Evolutionary conservation across 2,113 vertebrate genomes (phyloP).

Genomic region (Synchiropus splendidus): DNA sequence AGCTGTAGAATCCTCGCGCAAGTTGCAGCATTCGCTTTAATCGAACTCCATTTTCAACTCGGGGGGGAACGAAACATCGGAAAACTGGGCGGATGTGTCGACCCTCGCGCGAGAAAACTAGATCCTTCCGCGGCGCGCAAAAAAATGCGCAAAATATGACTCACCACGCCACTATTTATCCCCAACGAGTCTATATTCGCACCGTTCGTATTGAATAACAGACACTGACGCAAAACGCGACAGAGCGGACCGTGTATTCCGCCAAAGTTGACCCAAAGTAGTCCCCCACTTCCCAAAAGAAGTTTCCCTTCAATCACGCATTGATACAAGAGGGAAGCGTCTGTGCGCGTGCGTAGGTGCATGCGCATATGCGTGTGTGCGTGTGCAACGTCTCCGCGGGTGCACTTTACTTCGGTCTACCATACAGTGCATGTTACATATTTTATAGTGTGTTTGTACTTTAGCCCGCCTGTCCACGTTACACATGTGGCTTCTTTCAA

Average conservation of each 20-base stretch:
- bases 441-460: too few species aligned
- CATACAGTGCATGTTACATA: too few species aligned
- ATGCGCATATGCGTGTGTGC: too few species aligned
- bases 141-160: slow-evolving; percentile 1
- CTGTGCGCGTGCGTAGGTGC: too few species aligned
- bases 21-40: slow-evolving; percentile 66
- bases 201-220: not conserved
- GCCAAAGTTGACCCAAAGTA: slow-evolving; percentile 55
- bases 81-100: slow-evolving; percentile 84
- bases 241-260: not conserved
- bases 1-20: slow-evolving; percentile 21
- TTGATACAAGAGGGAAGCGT: slow-evolving; percentile 58
- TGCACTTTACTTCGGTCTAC: too few species aligned
- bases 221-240: accelerated
- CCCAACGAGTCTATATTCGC: not conserved
- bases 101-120: slow-evolving; percentile 62
- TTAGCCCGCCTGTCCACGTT: too few species aligned
- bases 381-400: too few species aligned
- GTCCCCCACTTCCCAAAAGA: slow-evolving; percentile 70
- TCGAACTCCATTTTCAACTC: slow-evolving; percentile 76
- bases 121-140: slow-evolving; percentile 68
- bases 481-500: too few species aligned
- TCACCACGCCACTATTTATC: not conserved
- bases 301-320: slow-evolving; percentile 68
- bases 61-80: slow-evolving; percentile 63